Evolutionary conservation across 2,113 vertebrate species (phyloP).

Genomic region (Chaetops frenatus): DNA sequence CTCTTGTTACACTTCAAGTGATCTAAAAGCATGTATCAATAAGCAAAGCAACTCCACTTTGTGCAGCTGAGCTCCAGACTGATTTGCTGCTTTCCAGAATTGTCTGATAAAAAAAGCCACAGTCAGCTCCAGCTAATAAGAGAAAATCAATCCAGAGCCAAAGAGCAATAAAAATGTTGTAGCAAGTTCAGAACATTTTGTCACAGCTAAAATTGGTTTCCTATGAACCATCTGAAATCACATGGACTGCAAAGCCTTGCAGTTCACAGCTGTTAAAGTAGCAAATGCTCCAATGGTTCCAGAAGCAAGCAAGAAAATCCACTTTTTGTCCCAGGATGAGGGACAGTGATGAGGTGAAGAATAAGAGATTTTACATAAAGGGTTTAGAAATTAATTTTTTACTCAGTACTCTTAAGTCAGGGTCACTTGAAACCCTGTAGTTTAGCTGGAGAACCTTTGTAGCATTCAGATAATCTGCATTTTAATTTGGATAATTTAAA

Average conservation of each 20-base stretch:
- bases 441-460: not conserved
- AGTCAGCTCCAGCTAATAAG: slow-evolving; percentile 47
- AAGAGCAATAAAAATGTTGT: slow-evolving; percentile 56
- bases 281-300: not conserved
- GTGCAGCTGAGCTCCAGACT: slow-evolving; percentile 27
- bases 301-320: not conserved
- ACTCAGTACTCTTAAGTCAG: not conserved
- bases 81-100: slow-evolving; percentile 43
- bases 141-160: slow-evolving; percentile 47
- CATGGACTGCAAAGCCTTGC: not conserved
- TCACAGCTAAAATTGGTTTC: slow-evolving; percentile 52
- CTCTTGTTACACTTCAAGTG: slow-evolving; percentile 11
- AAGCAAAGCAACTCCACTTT: slow-evolving; percentile 26
- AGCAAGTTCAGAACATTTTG: slow-evolving; percentile 61
- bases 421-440: not conserved
- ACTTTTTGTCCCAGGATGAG: not conserved
- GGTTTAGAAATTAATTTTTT: not conserved
- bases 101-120: slow-evolving; percentile 44
- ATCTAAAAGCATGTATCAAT: slow-evolving; percentile 39
- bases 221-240: slow-evolving; percentile 27
- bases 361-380: not conserved
- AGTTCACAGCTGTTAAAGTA: not conserved
- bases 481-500: not conserved
- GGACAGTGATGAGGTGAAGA: not conserved
- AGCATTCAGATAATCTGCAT: not conserved